phyloP scores from a whole-genome alignment of 2,888 invertebrate genomes.

The Cheilosia vulpina region DNA sequence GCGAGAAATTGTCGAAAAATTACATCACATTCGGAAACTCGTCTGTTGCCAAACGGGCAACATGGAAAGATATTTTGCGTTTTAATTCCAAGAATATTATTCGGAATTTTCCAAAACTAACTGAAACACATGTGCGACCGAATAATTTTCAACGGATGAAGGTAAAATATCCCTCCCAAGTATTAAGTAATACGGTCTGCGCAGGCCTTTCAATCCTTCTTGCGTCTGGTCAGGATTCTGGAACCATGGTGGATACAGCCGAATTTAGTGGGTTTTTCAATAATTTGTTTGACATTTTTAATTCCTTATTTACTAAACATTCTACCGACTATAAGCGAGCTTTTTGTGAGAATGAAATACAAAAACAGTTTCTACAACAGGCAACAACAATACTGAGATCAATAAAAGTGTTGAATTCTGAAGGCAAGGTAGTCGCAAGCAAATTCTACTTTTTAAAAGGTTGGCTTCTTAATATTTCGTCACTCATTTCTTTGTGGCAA shows the following conservation, averaged over 20 bases:
- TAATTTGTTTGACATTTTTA: too few species aligned
- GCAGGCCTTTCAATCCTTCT: not conserved
- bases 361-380: not conserved
- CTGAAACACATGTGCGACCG: slow-evolving; percentile 1
- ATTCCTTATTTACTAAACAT: too few species aligned
- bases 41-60: not conserved
- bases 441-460: slow-evolving; percentile 12
- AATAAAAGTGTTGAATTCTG: not conserved
- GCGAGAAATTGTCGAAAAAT: too few species aligned
- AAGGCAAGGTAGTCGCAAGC: not conserved
- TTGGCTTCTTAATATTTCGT: slow-evolving; percentile 8
- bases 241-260: not conserved
- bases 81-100: slow-evolving; percentile 30
- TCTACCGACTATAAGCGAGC: not conserved
- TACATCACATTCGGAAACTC: too few species aligned
- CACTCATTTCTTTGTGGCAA: slow-evolving; percentile 28
- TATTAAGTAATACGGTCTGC: not conserved
- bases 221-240: not conserved
- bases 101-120: slow-evolving; percentile 16
- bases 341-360: not conserved
- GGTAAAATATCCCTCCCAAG: not conserved
- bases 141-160: slow-evolving; percentile 7
- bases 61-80: not conserved
- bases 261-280: too few species aligned
- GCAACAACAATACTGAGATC: not conserved